A percentile compares a stretch with the other conserved stretches of the same genome.
Conservation (phyloP, 2,888 invertebrate genomes). For the Helobdella robusta region DNA sequence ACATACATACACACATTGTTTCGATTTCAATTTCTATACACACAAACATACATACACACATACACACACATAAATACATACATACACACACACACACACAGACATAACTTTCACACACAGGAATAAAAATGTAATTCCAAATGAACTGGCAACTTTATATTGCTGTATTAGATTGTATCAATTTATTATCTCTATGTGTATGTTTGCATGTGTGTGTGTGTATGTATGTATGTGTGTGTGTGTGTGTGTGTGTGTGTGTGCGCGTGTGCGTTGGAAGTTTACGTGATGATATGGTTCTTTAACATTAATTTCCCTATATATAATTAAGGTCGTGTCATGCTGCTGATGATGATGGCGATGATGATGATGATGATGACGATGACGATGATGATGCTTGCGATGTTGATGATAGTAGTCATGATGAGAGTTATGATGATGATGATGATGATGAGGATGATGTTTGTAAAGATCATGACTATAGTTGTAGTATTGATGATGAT, state of each 20-base stretch:
- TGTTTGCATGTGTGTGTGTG: not conserved
- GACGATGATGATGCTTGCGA: too few relatives aligned
- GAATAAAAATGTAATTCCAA: too few relatives aligned
- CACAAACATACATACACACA: constrained; percentile 12
- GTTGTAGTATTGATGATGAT: not conserved
- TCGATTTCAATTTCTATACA: not conserved
- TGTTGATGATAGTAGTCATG: constrained; percentile 4
- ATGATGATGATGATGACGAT: too few relatives aligned
- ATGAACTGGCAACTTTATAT: too few relatives aligned
- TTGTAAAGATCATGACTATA: not conserved
- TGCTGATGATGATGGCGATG: too few relatives aligned
- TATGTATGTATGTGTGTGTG: not conserved
- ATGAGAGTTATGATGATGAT: constrained; percentile 11
- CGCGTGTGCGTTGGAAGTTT: not conserved
- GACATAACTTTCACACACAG: not conserved
- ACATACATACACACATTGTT: too few relatives aligned
- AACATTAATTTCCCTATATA: too few relatives aligned
- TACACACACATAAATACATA: not conserved
- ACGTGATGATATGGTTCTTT: not conserved
- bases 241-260: not conserved
- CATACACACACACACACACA: not conserved
- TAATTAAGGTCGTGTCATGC: too few relatives aligned
- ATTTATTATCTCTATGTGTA: too few relatives aligned
- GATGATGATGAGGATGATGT: constrained; percentile 10
- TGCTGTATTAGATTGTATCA: too few relatives aligned